Conservation (phyloP, 2,888 invertebrate genomes). For the Zhengitettix transpicula region DNA sequence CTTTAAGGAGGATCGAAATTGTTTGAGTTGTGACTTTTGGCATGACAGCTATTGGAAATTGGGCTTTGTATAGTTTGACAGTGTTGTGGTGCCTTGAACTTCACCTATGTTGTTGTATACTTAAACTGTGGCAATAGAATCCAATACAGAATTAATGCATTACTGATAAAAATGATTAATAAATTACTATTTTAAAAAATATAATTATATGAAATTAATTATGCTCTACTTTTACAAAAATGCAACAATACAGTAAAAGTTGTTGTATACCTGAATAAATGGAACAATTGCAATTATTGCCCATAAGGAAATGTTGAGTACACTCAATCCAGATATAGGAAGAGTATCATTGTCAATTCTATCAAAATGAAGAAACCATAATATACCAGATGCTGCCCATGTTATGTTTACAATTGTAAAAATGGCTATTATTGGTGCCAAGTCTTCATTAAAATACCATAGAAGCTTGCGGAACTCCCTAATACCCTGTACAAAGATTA, state of each 20-base stretch:
- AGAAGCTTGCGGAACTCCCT: slow-evolving; percentile 62
- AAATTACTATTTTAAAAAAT: too few species aligned
- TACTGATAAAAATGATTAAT: too few species aligned
- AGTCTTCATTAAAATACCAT: slow-evolving; percentile 56
- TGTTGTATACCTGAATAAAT: slow-evolving; percentile 44
- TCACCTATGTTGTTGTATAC: too few species aligned
- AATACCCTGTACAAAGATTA: slow-evolving; percentile 50
- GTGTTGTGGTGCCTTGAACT: too few species aligned
- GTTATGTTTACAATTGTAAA: slow-evolving; percentile 58
- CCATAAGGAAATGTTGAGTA: slow-evolving; percentile 46
- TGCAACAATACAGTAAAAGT: not conserved
- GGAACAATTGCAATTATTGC: slow-evolving; percentile 45
- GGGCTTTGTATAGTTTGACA: too few species aligned
- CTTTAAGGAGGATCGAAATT: too few species aligned
- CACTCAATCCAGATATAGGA: slow-evolving; percentile 39
- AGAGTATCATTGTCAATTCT: slow-evolving; percentile 38
- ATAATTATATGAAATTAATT: too few species aligned
- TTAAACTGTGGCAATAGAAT: too few species aligned
- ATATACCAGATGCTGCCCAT: slow-evolving; percentile 50
- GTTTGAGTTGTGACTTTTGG: too few species aligned
- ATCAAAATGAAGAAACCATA: slow-evolving; percentile 48
- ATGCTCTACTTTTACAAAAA: too few species aligned
- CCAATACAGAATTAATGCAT: too few species aligned
- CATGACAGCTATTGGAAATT: too few species aligned
- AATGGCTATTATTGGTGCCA: slow-evolving; percentile 59